Conservation (phyloP, 92 coral and sea anemone species). For the Phymanthus crucifer region DNA sequence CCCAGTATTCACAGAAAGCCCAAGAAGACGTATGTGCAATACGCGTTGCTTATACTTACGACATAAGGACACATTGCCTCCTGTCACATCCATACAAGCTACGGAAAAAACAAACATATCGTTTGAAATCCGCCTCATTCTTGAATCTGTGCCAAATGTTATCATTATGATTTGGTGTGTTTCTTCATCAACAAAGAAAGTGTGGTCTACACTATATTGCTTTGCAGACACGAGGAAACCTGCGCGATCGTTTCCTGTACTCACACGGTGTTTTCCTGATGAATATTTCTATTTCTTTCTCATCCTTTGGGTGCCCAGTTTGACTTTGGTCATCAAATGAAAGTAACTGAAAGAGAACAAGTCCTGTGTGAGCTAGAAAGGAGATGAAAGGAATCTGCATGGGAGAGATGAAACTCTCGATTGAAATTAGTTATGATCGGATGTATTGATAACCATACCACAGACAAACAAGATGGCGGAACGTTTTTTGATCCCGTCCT, state of each 20-base stretch:
- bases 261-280: not conserved
- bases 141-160: too few relatives aligned
- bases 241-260: not conserved
- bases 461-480: too few relatives aligned
- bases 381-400: not conserved
- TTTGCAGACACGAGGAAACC: not conserved
- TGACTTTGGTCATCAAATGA: not conserved
- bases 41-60: not conserved
- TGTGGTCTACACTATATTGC: not conserved
- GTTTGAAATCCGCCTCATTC: too few relatives aligned
- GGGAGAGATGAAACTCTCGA: not conserved
- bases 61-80: not conserved
- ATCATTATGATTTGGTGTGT: too few relatives aligned
- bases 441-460: too few relatives aligned
- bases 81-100: not conserved
- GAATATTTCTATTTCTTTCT: not conserved
- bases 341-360: not conserved
- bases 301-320: not conserved
- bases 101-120: not conserved
- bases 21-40: too few relatives aligned
- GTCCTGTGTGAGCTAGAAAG: not conserved
- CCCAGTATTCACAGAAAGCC: too few relatives aligned
- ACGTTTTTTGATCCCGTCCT: too few relatives aligned
- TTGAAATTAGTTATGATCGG: too few relatives aligned
- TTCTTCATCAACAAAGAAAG: too few relatives aligned